A percentile compares a stretch with the other conserved stretches of the same genome.
Conservation (phyloP, 1,140 invertebrate genomes). For the Drosophila triauraria region DNA sequence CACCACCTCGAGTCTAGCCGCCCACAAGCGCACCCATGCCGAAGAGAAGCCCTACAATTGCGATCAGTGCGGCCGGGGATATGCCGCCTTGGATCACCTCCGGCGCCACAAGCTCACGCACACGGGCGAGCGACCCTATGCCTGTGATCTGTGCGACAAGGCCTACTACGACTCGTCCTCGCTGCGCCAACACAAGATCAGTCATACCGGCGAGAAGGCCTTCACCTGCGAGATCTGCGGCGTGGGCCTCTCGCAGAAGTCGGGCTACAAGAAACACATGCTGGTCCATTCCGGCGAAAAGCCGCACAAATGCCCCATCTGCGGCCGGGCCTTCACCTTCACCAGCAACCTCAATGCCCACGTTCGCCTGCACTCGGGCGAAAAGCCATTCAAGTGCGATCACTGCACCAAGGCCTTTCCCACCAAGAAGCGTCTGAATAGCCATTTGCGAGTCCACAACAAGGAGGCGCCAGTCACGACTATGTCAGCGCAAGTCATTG, state of each 20-base stretch:
- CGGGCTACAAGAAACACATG: conserved; percentile 83
- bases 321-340: conserved; percentile 75
- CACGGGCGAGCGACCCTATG: conserved; percentile 71
- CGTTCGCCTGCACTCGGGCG: conserved; percentile 88
- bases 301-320: conserved; percentile 77
- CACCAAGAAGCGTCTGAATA: conserved; percentile 73
- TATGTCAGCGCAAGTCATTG: not conserved
- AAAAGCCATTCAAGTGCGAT: conserved; percentile 86
- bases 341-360: conserved; percentile 85
- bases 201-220: conserved; percentile 78
- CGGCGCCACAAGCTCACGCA: conserved; percentile 69
- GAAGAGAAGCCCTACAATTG: conserved; percentile 70
- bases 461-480: conserved; percentile 52
- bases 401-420: conserved; percentile 73
- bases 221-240: conserved; percentile 83
- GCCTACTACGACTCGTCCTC: conserved; percentile 81
- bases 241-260: conserved; percentile 80
- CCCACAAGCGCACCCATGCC: conserved; percentile 74
- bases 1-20: conserved; percentile 76
- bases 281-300: conserved; percentile 81
- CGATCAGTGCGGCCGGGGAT: conserved; percentile 64
- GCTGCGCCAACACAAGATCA: conserved; percentile 77
- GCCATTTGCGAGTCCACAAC: conserved; percentile 70
- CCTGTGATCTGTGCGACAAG: conserved; percentile 78
- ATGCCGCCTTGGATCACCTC: conserved; percentile 65